phyloP scores from a whole-genome alignment of 2,888 invertebrate species.

The Phyto melanocephala region DNA sequence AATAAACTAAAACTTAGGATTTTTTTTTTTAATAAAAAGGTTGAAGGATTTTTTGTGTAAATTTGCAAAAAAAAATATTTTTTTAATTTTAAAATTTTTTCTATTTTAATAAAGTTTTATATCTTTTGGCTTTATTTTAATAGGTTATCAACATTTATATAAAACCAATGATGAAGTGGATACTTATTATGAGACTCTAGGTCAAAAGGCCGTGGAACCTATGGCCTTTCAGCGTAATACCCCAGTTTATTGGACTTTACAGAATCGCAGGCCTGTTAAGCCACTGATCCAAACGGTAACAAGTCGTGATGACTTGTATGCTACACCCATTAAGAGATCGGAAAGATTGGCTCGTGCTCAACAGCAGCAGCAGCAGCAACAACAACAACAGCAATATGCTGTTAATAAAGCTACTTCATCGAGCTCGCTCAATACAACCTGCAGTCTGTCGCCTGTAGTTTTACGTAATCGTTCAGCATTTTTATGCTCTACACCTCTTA shows the following conservation, averaged over 20 bases:
- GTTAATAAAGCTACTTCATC: slow-evolving; percentile 47
- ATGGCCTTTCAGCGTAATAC: slow-evolving; percentile 77
- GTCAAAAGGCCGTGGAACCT: slow-evolving; percentile 53
- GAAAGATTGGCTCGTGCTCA: slow-evolving; percentile 71
- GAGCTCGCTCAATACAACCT: slow-evolving; percentile 39
- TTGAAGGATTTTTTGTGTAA: slow-evolving; percentile 26
- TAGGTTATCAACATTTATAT: slow-evolving; percentile 84
- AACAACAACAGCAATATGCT: slow-evolving; percentile 28
- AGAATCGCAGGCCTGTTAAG: slow-evolving; percentile 76
- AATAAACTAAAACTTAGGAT: not conserved
- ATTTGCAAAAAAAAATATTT: not conserved
- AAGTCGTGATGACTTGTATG: slow-evolving; percentile 77
- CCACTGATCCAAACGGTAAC: slow-evolving; percentile 65
- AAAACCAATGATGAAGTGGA: slow-evolving; percentile 69
- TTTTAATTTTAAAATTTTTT: not conserved
- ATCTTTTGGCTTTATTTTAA: not conserved
- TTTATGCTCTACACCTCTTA: slow-evolving; percentile 85
- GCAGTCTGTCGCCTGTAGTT: slow-evolving; percentile 84
- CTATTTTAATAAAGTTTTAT: too few species aligned
- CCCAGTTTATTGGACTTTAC: slow-evolving; percentile 83
- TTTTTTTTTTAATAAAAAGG: not conserved
- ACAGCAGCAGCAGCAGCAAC: slow-evolving; percentile 64
- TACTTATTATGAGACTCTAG: slow-evolving; percentile 68
- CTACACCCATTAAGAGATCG: slow-evolving; percentile 77
- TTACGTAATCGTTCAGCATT: slow-evolving; percentile 82